A percentile compares a stretch with the other conserved stretches of the same genome.
These are phyloP conservation scores for Torymus tubicola DNA, from an alignment of 2,888 invertebrate genomes.

Conservation along the genomic window DNA sequence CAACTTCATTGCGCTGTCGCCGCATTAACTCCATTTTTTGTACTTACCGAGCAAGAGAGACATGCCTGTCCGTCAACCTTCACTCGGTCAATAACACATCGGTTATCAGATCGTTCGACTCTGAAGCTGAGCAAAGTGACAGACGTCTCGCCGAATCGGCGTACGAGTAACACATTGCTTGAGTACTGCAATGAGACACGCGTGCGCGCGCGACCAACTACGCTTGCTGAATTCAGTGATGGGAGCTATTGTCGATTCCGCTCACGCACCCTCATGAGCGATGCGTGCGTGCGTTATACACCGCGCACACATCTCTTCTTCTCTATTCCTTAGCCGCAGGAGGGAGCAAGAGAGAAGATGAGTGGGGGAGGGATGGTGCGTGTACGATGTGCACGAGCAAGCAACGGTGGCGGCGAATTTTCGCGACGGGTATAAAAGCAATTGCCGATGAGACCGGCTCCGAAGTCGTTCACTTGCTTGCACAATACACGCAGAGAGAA, in stretches of 20 bases:
- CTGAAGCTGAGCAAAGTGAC: too few relatives aligned
- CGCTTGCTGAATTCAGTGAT: background rate
- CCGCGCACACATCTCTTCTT: background rate
- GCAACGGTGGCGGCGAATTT: background rate
- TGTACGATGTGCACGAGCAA: conserved; percentile 44
- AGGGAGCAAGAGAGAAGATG: background rate
- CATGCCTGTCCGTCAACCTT: too few relatives aligned
- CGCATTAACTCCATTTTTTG: too few relatives aligned
- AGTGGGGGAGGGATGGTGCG: conserved; percentile 22
- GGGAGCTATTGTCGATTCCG: conserved; percentile 4
- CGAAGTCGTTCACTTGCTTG: conserved; percentile 58
- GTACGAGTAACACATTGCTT: too few relatives aligned
- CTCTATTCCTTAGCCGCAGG: too few relatives aligned
- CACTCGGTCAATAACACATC: too few relatives aligned
- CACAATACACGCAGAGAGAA: conserved; percentile 6
- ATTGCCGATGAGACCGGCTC: conserved; percentile 65
- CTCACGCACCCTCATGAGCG: conserved; percentile 28
- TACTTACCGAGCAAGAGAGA: too few relatives aligned
- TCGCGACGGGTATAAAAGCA: conserved; percentile 70
- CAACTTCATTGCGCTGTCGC: too few relatives aligned
- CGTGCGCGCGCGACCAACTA: conserved; percentile 34
- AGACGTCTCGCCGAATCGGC: too few relatives aligned
- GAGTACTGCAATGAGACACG: conserved; percentile 45
- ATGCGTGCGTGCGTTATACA: conserved; percentile 1
- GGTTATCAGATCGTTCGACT: too few relatives aligned